These are phyloP conservation scores for Podarcis muralis DNA, from an alignment of 2,113 vertebrate genomes.

Conservation along the genomic window DNA sequence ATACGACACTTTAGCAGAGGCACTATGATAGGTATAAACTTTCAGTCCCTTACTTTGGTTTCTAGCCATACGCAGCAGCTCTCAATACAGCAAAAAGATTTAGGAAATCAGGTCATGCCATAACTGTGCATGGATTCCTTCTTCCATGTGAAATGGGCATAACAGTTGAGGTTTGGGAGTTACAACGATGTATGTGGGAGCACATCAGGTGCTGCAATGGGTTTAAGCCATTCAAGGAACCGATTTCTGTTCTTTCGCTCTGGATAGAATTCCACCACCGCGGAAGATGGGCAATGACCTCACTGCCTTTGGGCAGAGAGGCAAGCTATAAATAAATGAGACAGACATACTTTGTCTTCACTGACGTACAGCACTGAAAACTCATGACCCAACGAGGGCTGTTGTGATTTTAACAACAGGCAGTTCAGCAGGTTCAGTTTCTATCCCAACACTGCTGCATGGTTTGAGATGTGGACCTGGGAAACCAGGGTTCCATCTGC, in stretches of 20 bases:
- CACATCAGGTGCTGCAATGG: background rate
- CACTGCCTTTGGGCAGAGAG: background rate
- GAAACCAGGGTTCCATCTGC: background rate
- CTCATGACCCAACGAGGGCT: background rate
- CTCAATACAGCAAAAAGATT: slow-evolving; percentile 16
- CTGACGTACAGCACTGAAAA: background rate
- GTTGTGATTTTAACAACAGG: background rate
- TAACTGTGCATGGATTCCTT: background rate
- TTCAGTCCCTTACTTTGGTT: slow-evolving; percentile 29
- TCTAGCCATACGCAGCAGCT: background rate
- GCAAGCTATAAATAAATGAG: slow-evolving; percentile 16
- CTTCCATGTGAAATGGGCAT: background rate
- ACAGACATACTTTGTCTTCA: background rate
- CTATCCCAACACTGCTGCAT: background rate
- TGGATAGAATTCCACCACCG: background rate
- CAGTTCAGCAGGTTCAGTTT: background rate
- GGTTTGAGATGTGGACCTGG: background rate
- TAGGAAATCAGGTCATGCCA: background rate
- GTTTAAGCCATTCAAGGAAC: background rate
- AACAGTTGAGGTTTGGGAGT: background rate
- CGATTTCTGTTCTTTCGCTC: background rate
- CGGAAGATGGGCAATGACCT: background rate
- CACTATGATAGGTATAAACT: slow-evolving; percentile 30
- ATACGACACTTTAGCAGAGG: slow-evolving; percentile 44
- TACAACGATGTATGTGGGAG: background rate